phyloP scores from a whole-genome alignment of 2,797 vertebrate genomes.

The Xenentodon cancila region DNA sequence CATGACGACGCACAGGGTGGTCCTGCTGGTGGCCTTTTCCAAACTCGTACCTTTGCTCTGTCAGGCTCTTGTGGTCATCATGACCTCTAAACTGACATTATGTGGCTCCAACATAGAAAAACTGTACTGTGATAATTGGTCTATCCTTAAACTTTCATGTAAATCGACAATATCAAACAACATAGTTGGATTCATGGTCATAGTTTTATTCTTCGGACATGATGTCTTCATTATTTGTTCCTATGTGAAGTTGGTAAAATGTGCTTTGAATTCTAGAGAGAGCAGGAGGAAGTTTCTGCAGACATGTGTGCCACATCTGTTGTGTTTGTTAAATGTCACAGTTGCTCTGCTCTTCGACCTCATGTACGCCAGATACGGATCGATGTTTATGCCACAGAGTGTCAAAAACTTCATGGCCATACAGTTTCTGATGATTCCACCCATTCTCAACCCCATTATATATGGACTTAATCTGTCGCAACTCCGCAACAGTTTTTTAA shows the following conservation, averaged over 20 bases:
- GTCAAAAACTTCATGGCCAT: conserved; percentile 60
- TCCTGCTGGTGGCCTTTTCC: conserved; percentile 25
- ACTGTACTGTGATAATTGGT: conserved; percentile 68
- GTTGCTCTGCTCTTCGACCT: conserved; percentile 63
- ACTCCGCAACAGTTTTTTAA: conserved; percentile 28
- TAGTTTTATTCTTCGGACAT: conserved; percentile 38
- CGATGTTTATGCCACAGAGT: conserved; percentile 21
- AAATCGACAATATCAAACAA: conserved; percentile 1
- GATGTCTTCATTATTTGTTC: conserved; percentile 50
- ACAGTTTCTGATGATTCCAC: conserved; percentile 52
- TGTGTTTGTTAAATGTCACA: conserved; percentile 58
- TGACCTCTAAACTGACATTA: conserved; percentile 25
- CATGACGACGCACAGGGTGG: conserved; percentile 37
- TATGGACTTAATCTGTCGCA: conserved; percentile 60
- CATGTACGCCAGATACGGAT: conserved; percentile 52
- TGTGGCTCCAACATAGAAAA: conserved; percentile 57
- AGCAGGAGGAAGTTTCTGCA: conserved; percentile 62
- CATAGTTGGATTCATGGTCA: conserved; percentile 27
- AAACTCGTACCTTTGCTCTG: conserved; percentile 40
- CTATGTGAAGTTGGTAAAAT: conserved; percentile 47
- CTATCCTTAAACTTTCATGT: conserved; percentile 57
- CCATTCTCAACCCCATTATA: conserved; percentile 62
- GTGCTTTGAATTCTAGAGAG: conserved; percentile 36
- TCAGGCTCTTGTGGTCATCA: not conserved
- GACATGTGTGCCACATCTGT: conserved; percentile 72